These are phyloP conservation scores for Parthenolecanium corni DNA, from an alignment of 2,888 invertebrate species.

Conservation along the genomic window DNA sequence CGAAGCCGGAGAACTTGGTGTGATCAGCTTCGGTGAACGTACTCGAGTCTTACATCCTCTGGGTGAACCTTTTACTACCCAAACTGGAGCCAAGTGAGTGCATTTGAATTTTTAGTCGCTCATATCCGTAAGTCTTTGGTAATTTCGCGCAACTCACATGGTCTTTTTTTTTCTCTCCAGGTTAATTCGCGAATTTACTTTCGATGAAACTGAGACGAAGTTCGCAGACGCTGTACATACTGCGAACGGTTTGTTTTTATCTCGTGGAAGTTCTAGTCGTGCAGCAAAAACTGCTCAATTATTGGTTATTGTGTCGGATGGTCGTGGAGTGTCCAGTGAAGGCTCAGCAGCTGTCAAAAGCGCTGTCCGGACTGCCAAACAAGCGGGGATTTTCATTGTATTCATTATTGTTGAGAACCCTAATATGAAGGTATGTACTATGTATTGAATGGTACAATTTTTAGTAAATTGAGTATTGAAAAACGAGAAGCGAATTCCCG, in stretches of 20 bases:
- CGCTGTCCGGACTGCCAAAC: slow-evolving; percentile 67
- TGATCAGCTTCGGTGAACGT: slow-evolving; percentile 80
- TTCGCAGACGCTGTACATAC: slow-evolving; percentile 72
- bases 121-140: background rate
- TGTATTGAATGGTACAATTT: slow-evolving; percentile 33
- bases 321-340: slow-evolving; percentile 80
- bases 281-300: slow-evolving; percentile 52
- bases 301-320: slow-evolving; percentile 87
- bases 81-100: slow-evolving; percentile 58
- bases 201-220: slow-evolving; percentile 80
- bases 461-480: too few species aligned
- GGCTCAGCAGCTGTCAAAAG: slow-evolving; percentile 64
- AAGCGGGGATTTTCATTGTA: slow-evolving; percentile 79
- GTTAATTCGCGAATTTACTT: slow-evolving; percentile 67
- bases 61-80: slow-evolving; percentile 73
- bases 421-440: slow-evolving; percentile 61
- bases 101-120: background rate
- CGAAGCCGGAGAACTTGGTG: slow-evolving; percentile 85
- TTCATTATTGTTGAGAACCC: slow-evolving; percentile 95
- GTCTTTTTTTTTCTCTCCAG: slow-evolving; percentile 38
- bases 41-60: slow-evolving; percentile 79
- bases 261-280: slow-evolving; percentile 37
- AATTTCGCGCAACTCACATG: background rate
- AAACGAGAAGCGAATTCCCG: background rate
- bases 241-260: slow-evolving; percentile 52